Conservation (phyloP, 2,113 vertebrate species). For the Alectura lathami region DNA sequence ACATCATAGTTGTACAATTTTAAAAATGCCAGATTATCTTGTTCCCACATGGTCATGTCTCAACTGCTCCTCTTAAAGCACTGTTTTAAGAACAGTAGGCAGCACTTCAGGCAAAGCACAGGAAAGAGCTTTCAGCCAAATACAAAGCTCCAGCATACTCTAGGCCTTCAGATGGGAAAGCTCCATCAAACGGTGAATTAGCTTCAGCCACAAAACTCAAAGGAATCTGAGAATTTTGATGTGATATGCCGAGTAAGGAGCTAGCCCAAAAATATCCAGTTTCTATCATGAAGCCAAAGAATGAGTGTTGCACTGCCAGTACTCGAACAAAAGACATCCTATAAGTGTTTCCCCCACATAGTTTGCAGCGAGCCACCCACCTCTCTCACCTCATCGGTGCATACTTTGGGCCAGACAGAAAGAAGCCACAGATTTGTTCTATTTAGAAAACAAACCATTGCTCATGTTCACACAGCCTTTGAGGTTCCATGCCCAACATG, state of each 20-base stretch:
- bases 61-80: background rate
- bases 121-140: slow-evolving; percentile 22
- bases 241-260: background rate
- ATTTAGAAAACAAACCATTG: background rate
- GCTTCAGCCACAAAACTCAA: background rate
- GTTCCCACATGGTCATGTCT: background rate
- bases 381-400: background rate
- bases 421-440: background rate
- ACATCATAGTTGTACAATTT: fast-evolving
- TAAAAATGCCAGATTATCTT: background rate
- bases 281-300: slow-evolving; percentile 42
- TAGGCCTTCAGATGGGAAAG: background rate
- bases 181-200: background rate
- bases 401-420: background rate
- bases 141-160: background rate
- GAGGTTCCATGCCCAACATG: background rate
- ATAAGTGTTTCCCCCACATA: fast-evolving
- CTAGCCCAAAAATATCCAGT: background rate
- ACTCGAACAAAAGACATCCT: background rate
- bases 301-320: background rate
- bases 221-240: background rate
- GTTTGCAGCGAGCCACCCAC: background rate
- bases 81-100: background rate
- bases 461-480: background rate
- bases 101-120: background rate